These are phyloP conservation scores for Cebus imitator DNA, from an alignment of 2,113 vertebrate genomes.

Conservation along the genomic window DNA sequence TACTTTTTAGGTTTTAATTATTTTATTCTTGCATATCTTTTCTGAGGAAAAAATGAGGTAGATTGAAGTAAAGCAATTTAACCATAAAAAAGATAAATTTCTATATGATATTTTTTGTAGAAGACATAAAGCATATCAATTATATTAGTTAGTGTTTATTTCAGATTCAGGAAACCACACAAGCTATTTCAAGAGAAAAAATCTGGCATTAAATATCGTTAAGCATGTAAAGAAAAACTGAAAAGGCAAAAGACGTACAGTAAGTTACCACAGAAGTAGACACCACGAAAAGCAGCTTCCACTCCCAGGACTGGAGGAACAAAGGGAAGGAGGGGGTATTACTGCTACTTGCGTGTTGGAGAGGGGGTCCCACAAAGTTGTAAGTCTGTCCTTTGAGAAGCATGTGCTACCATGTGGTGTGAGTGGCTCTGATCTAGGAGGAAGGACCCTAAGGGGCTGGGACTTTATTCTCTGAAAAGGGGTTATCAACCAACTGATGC, in stretches of 20 bases:
- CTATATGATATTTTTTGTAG: background rate
- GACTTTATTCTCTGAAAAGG: background rate
- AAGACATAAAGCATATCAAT: background rate
- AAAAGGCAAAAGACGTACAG: background rate
- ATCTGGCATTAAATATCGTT: background rate
- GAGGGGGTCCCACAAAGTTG: background rate
- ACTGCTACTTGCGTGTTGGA: background rate
- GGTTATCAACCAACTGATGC: background rate
- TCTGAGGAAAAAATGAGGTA: background rate
- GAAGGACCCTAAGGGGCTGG: background rate
- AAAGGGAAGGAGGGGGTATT: background rate
- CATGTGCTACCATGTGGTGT: background rate
- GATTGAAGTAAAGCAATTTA: background rate
- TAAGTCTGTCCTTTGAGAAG: background rate
- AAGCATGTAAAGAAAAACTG: background rate
- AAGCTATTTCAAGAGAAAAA: background rate
- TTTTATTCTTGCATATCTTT: background rate
- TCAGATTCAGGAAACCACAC: background rate
- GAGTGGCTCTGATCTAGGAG: background rate
- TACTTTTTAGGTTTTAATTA: background rate
- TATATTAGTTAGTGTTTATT: background rate
- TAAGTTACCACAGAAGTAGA: background rate
- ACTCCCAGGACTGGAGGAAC: accelerated
- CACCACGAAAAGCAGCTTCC: background rate
- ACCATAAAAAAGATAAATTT: background rate